A percentile compares a stretch with the other conserved stretches of the same genome.
phyloP scores from a whole-genome alignment of 2,797 vertebrate genomes.

The Steatocranus sp. region DNA sequence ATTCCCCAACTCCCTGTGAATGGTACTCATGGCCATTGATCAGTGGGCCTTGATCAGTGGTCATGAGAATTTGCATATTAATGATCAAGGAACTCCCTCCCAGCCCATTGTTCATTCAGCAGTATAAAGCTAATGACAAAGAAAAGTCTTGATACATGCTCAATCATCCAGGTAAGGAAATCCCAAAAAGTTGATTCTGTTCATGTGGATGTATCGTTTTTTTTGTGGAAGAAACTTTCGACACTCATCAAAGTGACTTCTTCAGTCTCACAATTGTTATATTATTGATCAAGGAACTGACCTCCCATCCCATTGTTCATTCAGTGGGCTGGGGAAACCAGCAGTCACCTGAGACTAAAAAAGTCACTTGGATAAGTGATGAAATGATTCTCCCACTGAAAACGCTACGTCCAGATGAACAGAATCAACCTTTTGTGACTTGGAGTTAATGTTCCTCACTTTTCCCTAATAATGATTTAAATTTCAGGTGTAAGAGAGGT shows the following conservation, averaged over 20 bases:
- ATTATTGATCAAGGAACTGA: neutral
- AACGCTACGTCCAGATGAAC: neutral
- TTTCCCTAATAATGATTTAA: neutral
- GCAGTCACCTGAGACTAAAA: neutral
- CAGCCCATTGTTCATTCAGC: rapidly evolving
- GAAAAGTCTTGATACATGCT: too few species aligned
- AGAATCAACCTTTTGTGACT: neutral
- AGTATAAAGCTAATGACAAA: too few species aligned
- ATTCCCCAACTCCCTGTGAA: neutral
- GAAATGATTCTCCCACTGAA: neutral
- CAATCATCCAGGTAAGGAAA: too few species aligned
- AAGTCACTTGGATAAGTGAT: neutral
- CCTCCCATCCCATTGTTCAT: rapidly evolving
- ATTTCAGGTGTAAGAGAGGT: neutral
- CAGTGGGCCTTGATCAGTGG: neutral
- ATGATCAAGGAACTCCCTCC: neutral
- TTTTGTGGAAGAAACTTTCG: too few species aligned
- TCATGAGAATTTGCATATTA: neutral
- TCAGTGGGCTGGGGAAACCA: neutral
- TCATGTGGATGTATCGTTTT: too few species aligned
- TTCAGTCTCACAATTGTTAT: too few species aligned
- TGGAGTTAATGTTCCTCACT: neutral
- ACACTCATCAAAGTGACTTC: too few species aligned
- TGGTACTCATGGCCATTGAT: neutral
- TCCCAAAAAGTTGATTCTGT: too few species aligned